Conservation (phyloP, 2,113 vertebrate genomes). For the Macquaria australasica region DNA sequence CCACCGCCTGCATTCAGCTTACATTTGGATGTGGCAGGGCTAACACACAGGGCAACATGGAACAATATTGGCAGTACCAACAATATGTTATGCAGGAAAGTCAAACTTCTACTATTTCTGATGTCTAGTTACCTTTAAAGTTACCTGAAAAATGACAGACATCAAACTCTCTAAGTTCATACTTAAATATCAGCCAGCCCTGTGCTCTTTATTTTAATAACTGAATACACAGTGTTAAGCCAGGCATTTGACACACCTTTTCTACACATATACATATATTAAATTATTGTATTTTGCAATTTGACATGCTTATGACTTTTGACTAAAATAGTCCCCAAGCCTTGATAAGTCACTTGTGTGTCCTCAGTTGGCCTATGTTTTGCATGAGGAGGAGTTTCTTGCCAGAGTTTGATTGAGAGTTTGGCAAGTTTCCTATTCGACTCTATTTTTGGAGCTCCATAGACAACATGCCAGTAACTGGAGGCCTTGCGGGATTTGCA, state of each 20-base stretch:
- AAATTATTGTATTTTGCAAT: conserved; percentile 37
- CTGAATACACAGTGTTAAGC: not conserved
- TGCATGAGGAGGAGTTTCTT: conserved; percentile 69
- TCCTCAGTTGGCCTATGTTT: conserved; percentile 72
- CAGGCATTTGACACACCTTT: conserved; percentile 24
- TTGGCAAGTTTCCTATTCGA: conserved; percentile 74
- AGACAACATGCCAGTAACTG: conserved; percentile 73
- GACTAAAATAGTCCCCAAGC: conserved; percentile 64
- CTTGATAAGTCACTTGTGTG: conserved; percentile 62
- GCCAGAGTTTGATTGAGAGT: conserved; percentile 78
- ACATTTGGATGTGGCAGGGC: conserved; percentile 47
- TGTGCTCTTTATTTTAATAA: not conserved
- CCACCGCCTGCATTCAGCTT: conserved; percentile 49
- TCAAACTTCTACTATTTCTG: not conserved
- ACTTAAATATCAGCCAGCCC: conserved; percentile 6
- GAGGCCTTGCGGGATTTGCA: conserved; percentile 74
- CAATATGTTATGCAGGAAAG: not conserved
- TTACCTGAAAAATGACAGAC: not conserved
- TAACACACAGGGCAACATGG: conserved; percentile 7
- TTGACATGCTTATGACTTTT: conserved; percentile 20
- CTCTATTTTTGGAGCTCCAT: conserved; percentile 72
- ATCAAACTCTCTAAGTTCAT: not conserved
- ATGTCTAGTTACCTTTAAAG: not conserved
- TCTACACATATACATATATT: conserved; percentile 22
- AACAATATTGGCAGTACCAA: conserved; percentile 1